These are phyloP conservation scores for Leuciscus idus DNA, from an alignment of 2,113 vertebrate genomes.

Conservation along the genomic window DNA sequence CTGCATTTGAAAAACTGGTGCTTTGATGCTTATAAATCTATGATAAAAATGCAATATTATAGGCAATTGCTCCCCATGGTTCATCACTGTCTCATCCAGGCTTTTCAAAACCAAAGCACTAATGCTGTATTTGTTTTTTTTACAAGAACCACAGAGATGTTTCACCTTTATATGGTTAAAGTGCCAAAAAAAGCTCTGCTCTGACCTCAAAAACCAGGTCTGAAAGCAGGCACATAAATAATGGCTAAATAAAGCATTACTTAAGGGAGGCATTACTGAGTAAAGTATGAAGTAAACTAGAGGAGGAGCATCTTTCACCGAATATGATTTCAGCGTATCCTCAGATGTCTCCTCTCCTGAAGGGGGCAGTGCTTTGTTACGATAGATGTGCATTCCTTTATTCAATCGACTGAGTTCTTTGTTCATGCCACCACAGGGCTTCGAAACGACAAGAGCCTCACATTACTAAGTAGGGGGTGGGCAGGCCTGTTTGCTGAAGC, in stretches of 20 bases:
- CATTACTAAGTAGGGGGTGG: slow-evolving; percentile 24
- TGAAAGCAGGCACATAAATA: slow-evolving; percentile 26
- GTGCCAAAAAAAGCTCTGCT: slow-evolving; percentile 1
- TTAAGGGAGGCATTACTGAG: not conserved
- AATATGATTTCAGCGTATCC: not conserved
- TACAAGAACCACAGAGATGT: not conserved
- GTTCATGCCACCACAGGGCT: slow-evolving; percentile 4
- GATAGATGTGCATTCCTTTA: not conserved
- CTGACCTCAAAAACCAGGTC: not conserved
- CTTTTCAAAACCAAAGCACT: not conserved
- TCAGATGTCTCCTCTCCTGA: not conserved
- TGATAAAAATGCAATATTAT: not conserved
- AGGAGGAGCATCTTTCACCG: not conserved
- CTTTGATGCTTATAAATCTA: not conserved
- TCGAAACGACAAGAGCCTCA: not conserved
- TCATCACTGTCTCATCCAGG: too few species aligned
- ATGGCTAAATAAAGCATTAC: not conserved
- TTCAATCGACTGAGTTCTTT: not conserved
- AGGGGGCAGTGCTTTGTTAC: not conserved
- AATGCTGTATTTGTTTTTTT: not conserved
- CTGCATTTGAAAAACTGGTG: not conserved
- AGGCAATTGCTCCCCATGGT: not conserved
- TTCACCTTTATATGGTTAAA: not conserved
- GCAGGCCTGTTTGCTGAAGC: slow-evolving; percentile 18
- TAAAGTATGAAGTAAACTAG: not conserved